Percentiles rank a stretch among this genome's conserved stretches.
Conservation (phyloP, 2,888 invertebrate species). For the Scelioninae gen. 1 region DNA sequence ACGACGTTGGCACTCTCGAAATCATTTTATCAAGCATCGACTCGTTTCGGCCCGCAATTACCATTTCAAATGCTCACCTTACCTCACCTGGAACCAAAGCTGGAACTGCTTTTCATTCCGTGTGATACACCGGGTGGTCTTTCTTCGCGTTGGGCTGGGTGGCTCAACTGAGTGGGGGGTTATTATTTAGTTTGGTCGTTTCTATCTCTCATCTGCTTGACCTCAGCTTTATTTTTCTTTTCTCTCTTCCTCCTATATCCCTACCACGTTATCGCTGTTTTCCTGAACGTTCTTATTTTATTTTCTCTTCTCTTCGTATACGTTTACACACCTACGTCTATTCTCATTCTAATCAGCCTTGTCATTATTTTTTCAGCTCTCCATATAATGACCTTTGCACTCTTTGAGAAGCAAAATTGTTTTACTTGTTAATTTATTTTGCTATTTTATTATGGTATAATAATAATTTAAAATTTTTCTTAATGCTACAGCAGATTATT, state of each 20-base stretch:
- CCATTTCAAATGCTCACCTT: slow-evolving; percentile 83
- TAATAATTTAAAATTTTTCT: not conserved
- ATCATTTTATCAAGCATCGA: slow-evolving; percentile 78
- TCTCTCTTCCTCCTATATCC: slow-evolving; percentile 45
- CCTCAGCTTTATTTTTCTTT: slow-evolving; percentile 57
- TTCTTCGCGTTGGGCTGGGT: slow-evolving; percentile 76
- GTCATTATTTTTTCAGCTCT: slow-evolving; percentile 75
- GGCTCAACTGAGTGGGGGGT: slow-evolving; percentile 76
- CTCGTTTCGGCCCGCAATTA: slow-evolving; percentile 77
- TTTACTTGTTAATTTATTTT: slow-evolving; percentile 70
- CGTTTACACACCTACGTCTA: slow-evolving; percentile 80
- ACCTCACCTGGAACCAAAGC: slow-evolving; percentile 76
- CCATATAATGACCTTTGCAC: slow-evolving; percentile 71
- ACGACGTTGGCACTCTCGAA: slow-evolving; percentile 75
- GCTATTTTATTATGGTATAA: not conserved
- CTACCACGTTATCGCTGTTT: slow-evolving; percentile 50
- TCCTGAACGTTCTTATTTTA: slow-evolving; percentile 47
- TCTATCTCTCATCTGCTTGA: slow-evolving; percentile 82
- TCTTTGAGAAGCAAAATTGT: slow-evolving; percentile 40
- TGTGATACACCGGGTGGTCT: slow-evolving; percentile 83
- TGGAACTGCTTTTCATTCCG: slow-evolving; percentile 75
- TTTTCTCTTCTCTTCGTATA: slow-evolving; percentile 46
- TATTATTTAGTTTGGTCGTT: slow-evolving; percentile 83
- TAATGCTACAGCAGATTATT: not conserved
- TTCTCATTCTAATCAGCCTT: slow-evolving; percentile 82